Conservation (phyloP, 2,113 vertebrate genomes). For the Myiozetetes cayanensis region DNA sequence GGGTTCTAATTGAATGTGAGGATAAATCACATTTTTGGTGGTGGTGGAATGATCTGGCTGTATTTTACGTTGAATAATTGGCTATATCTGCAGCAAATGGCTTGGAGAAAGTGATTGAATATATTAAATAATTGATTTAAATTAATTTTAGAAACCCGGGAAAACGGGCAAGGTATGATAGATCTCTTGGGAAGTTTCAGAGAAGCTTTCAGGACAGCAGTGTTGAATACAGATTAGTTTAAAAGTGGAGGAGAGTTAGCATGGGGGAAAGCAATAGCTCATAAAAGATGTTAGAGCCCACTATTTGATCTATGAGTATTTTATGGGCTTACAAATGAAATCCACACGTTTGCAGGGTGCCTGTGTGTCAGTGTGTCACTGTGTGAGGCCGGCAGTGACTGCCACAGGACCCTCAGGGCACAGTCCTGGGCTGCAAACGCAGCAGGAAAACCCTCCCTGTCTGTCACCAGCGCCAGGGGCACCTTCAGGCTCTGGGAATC, state of each 20-base stretch:
- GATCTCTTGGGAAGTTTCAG: slow-evolving; percentile 37
- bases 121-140: slow-evolving; percentile 37
- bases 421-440: neutral
- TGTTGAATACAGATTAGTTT: slow-evolving; percentile 20
- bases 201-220: neutral
- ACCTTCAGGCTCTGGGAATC: neutral
- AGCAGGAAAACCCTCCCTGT: neutral
- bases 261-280: neutral
- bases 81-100: slow-evolving; percentile 25
- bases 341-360: neutral
- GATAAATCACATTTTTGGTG: slow-evolving; percentile 33
- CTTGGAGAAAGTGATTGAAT: slow-evolving; percentile 30
- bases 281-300: neutral
- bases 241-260: neutral
- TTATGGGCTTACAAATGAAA: neutral
- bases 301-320: neutral
- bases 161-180: slow-evolving; percentile 38
- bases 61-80: slow-evolving; percentile 51
- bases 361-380: neutral
- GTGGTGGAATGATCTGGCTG: neutral
- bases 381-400: neutral
- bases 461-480: neutral
- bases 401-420: neutral
- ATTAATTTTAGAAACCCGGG: slow-evolving; percentile 23
- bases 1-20: slow-evolving; percentile 40